A percentile compares a stretch with the other conserved stretches of the same genome.
These are phyloP conservation scores for Sciurus vulgaris DNA, from an alignment of 2,797 vertebrate species.

Conservation along the genomic window DNA sequence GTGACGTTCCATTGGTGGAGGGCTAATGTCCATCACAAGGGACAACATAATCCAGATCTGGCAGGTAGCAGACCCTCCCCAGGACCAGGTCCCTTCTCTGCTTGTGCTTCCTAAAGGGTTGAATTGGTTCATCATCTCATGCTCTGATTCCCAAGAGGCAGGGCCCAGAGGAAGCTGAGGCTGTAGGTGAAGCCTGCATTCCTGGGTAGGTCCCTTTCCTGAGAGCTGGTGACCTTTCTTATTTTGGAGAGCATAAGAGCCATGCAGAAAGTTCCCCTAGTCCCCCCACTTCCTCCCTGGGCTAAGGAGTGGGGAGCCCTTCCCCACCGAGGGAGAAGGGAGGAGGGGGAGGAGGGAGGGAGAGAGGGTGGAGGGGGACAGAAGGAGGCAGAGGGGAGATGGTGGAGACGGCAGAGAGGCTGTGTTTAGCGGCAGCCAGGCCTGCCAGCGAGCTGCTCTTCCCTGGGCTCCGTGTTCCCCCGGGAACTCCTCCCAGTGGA, in stretches of 20 bases:
- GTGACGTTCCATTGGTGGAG: too few relatives aligned
- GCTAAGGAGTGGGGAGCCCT: background rate
- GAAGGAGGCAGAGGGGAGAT: fast-evolving
- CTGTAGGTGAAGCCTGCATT: fast-evolving
- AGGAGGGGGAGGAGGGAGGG: too few relatives aligned
- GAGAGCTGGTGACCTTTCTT: fast-evolving
- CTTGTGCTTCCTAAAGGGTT: background rate
- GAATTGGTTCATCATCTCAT: too few relatives aligned
- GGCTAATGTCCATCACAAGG: fast-evolving
- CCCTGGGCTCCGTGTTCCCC: constrained; percentile 11
- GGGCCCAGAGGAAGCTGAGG: background rate
- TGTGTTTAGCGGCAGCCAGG: fast-evolving
- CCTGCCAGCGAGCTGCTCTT: background rate
- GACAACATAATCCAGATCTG: fast-evolving
- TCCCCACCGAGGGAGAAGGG: background rate
- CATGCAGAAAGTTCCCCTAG: fast-evolving
- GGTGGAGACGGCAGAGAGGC: background rate
- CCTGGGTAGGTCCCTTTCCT: background rate
- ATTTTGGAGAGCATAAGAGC: background rate
- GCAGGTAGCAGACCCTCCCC: background rate
- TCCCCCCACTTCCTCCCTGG: too few relatives aligned
- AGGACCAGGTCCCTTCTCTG: background rate
- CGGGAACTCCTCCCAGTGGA: constrained; percentile 54
- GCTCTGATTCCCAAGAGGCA: background rate
- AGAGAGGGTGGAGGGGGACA: too few relatives aligned